These are phyloP conservation scores for Madoqua kirkii DNA, from an alignment of 2,113 vertebrate species.

Conservation along the genomic window DNA sequence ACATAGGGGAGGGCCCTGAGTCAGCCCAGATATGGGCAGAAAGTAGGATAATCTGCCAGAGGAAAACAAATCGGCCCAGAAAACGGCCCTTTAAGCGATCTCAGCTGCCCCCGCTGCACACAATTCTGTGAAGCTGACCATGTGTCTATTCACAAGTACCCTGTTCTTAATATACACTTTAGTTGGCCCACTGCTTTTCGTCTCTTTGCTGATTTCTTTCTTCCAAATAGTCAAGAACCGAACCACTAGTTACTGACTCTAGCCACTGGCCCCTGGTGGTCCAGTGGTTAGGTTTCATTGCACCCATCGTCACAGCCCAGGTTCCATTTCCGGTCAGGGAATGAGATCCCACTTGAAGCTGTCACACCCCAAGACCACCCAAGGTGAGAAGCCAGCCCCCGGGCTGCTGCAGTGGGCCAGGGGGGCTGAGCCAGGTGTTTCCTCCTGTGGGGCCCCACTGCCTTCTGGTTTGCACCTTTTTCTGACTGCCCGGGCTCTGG, in stretches of 20 bases:
- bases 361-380: not conserved
- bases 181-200: not conserved
- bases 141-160: not conserved
- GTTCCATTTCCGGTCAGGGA: not conserved
- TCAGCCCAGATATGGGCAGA: not conserved
- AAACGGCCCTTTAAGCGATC: not conserved
- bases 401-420: not conserved
- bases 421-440: rapidly evolving
- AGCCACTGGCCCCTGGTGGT: not conserved
- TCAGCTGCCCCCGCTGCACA: not conserved
- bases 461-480: rapidly evolving
- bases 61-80: not conserved
- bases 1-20: not conserved
- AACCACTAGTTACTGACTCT: not conserved
- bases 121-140: not conserved
- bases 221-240: not conserved
- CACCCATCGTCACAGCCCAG: no score
- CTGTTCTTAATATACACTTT: not conserved
- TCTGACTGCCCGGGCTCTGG: rapidly evolving
- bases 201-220: not conserved
- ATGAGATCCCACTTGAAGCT: not conserved
- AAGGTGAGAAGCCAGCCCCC: not conserved
- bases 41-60: not conserved
- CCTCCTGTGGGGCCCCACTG: rapidly evolving
- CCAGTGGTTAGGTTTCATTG: not conserved